Conservation (phyloP, 2,797 vertebrate species). For the Cyprinodon diabolis region DNA sequence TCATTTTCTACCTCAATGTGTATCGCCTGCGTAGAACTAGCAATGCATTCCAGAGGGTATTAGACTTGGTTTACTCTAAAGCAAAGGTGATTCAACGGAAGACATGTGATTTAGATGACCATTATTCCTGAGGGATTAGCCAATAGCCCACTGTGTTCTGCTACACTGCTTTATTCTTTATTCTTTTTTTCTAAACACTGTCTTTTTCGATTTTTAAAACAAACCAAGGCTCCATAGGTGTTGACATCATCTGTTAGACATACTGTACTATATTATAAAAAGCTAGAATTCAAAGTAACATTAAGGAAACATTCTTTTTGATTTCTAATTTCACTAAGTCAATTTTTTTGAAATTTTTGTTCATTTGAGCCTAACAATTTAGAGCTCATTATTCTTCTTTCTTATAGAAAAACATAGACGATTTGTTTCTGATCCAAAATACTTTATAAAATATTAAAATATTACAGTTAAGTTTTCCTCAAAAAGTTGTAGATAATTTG, state of each 20-base stretch:
- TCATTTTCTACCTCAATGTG: neutral
- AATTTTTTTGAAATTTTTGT: neutral
- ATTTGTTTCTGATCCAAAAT: too few species aligned
- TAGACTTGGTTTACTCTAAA: slow-evolving; percentile 19
- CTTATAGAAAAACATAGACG: too few species aligned
- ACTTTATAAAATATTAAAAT: too few species aligned
- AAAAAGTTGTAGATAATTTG: too few species aligned
- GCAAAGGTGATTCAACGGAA: slow-evolving; percentile 32
- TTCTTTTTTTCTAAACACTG: slow-evolving; percentile 35
- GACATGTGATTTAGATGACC: slow-evolving; percentile 51
- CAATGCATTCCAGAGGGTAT: slow-evolving; percentile 11
- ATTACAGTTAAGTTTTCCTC: too few species aligned
- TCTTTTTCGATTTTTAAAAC: slow-evolving; percentile 28
- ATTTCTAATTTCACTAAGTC: neutral
- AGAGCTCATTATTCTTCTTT: neutral
- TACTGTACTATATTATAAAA: slow-evolving; percentile 5
- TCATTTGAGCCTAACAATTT: neutral
- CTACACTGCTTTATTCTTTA: slow-evolving; percentile 33
- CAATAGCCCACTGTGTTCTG: slow-evolving; percentile 31
- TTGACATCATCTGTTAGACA: slow-evolving; percentile 46
- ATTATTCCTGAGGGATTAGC: slow-evolving; percentile 44
- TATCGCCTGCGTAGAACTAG: slow-evolving; percentile 13
- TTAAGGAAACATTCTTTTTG: neutral
- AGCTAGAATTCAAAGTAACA: slow-evolving; percentile 11
- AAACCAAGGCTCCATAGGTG: slow-evolving; percentile 19